Evolutionary conservation across 2,888 invertebrate species (phyloP), one percentile per base, ranked within the genome.

Genomic region (Elysia crispata): DNA sequence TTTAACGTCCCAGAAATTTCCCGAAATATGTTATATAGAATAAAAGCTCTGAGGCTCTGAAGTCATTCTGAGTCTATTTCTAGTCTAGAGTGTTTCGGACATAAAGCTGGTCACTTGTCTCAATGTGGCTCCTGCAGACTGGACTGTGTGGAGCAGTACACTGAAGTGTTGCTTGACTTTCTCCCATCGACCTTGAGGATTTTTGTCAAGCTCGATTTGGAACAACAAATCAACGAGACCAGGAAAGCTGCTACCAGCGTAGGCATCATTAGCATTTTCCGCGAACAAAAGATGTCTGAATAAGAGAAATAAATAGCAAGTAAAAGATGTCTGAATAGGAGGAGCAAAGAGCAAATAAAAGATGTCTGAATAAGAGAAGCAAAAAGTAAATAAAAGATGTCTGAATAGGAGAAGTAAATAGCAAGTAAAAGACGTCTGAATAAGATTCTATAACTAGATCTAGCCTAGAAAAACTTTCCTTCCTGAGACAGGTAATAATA

Each of bases 181-280:
- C 64, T 88, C 83, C 87, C 87, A 87, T 28, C 83, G 83, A 41
- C 41, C 41, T 41, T 41, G 41, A 11, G 41, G 41, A 20, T 54
- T 73, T 15, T 82, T 70, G 1, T 74, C 73, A 18, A 83, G 78
- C n/a, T 86, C 83, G 18, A 91, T 87, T 50, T 88, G 83, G 77
- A 85, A 87, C 73, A 90, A 74, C 6, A 87, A 85, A 81, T 91
- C 91, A 6, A 85, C 86, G 25, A 91, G 81, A 0, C 91, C 91
- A 0, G 91, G 91, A 72, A 91, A 90, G 74, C 87, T 89, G 50
- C 88, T 84, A 8, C 90, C 89, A 6, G 88, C 85, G 82, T 91
- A 91, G 11, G 85, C 83, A 28, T 84, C 79, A 6, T 87, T 85
- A 28, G 64, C 80, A 75, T 90, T 90, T 49, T 90, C 90, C 0